These are phyloP conservation scores for Bubo blakistoni DNA, from an alignment of 2,113 vertebrate genomes.

Conservation along the genomic window DNA sequence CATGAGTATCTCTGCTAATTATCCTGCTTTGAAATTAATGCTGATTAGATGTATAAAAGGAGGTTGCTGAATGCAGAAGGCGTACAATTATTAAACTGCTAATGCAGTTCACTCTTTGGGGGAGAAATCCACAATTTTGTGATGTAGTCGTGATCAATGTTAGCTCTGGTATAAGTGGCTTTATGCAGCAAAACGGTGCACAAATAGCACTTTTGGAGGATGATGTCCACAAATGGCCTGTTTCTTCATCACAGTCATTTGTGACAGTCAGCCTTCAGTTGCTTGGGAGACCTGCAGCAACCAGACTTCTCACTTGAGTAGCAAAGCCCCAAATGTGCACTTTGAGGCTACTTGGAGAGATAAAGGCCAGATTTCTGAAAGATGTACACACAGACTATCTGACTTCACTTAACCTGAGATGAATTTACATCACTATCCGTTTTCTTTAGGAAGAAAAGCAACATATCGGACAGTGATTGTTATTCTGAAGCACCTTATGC, in stretches of 20 bases:
- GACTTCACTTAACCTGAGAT: background rate
- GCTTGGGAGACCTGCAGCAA: background rate
- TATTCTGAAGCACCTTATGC: conserved; percentile 24
- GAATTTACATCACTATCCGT: background rate
- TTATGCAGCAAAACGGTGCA: background rate
- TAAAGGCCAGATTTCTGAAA: conserved; percentile 26
- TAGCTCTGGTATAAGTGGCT: background rate
- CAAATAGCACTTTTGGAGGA: background rate
- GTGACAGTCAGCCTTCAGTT: background rate
- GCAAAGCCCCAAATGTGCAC: background rate
- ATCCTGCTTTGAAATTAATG: conserved; percentile 8
- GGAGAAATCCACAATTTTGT: background rate
- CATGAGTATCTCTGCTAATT: conserved; percentile 17
- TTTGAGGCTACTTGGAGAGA: background rate
- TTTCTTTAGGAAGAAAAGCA: conserved; percentile 28
- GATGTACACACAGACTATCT: background rate
- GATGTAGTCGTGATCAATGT: background rate
- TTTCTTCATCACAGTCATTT: background rate
- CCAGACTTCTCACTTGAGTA: background rate
- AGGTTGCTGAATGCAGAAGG: background rate
- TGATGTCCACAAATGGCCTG: background rate
- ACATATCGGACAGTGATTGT: background rate
- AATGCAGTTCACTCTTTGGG: background rate
- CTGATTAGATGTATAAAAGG: background rate
- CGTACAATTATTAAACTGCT: background rate